Evolutionary conservation across 1,140 invertebrate genomes (phyloP).

Genomic region (Drosophila paulistorum): DNA sequence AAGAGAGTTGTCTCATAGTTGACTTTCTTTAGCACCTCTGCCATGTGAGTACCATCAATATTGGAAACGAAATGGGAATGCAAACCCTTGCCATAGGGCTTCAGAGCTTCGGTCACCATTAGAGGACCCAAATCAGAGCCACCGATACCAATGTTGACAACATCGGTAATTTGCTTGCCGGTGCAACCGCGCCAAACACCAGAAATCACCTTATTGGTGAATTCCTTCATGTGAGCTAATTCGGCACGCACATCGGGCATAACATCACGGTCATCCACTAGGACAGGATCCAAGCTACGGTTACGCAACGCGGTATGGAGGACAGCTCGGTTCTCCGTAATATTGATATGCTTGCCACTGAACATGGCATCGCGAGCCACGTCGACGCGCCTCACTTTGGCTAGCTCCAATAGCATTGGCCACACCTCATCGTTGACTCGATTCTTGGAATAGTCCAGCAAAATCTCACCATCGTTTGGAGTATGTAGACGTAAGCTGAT

Average conservation of each 20-base stretch:
- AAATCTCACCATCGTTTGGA: slow-evolving; percentile 93
- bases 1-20: slow-evolving; percentile 97
- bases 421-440: slow-evolving; percentile 92
- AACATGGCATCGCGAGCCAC: slow-evolving; percentile 97
- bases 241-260: slow-evolving; percentile 97
- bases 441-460: slow-evolving; percentile 98
- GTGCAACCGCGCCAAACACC: slow-evolving; percentile 91
- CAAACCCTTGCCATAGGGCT: slow-evolving; percentile 94
- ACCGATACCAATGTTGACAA: slow-evolving; percentile 99
- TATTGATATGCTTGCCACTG: slow-evolving; percentile 97
- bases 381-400: slow-evolving; percentile 92
- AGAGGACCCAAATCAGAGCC: slow-evolving; percentile 99
- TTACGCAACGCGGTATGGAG: slow-evolving; percentile 97
- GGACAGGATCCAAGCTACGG: slow-evolving; percentile 89
- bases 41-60: slow-evolving; percentile 99
- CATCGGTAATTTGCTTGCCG: slow-evolving; percentile 97
- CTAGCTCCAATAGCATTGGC: slow-evolving; percentile 91
- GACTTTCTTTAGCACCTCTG: slow-evolving; percentile 95
- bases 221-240: slow-evolving; percentile 97
- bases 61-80: slow-evolving; percentile 99
- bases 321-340: slow-evolving; percentile 98
- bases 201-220: slow-evolving; percentile 89
- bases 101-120: slow-evolving; percentile 99
- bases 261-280: slow-evolving; percentile 95
- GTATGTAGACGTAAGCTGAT: slow-evolving; percentile 89